phyloP scores from a whole-genome alignment of 2,888 invertebrate species.

The Griposia aprilina region DNA sequence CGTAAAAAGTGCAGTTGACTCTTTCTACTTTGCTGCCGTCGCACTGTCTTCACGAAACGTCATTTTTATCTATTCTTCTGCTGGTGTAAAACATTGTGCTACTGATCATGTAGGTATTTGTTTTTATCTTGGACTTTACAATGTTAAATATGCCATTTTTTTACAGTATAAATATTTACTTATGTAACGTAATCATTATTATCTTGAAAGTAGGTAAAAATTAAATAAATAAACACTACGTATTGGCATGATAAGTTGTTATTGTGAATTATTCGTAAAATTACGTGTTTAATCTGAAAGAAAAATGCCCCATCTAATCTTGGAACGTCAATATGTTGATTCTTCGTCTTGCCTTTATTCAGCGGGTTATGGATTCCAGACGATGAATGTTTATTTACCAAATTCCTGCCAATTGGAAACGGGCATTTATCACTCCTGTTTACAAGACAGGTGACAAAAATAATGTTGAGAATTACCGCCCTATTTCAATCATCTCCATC shows the following conservation, averaged over 20 bases:
- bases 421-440: too few species aligned
- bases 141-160: not conserved
- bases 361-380: conserved; percentile 3
- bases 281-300: conserved; percentile 32
- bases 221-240: conserved; percentile 46
- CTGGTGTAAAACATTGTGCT: not conserved
- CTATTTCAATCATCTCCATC: too few species aligned
- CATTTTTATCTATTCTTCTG: too few species aligned
- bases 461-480: too few species aligned
- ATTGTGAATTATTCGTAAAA: conserved; percentile 11
- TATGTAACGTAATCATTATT: not conserved
- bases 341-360: conserved; percentile 3
- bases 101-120: not conserved
- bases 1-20: too few species aligned
- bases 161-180: not conserved
- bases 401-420: too few species aligned
- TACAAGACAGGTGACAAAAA: too few species aligned
- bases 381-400: conserved; percentile 14
- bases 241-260: conserved; percentile 28
- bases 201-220: conserved; percentile 17
- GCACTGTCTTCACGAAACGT: too few species aligned
- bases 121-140: not conserved
- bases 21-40: too few species aligned
- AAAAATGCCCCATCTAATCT: conserved; percentile 31
- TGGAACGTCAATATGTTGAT: conserved; percentile 42